A percentile compares a stretch with the other conserved stretches of the same genome.
These are phyloP conservation scores for Punctoribates punctum DNA, from an alignment of 2,888 invertebrate species.

Conservation along the genomic window DNA sequence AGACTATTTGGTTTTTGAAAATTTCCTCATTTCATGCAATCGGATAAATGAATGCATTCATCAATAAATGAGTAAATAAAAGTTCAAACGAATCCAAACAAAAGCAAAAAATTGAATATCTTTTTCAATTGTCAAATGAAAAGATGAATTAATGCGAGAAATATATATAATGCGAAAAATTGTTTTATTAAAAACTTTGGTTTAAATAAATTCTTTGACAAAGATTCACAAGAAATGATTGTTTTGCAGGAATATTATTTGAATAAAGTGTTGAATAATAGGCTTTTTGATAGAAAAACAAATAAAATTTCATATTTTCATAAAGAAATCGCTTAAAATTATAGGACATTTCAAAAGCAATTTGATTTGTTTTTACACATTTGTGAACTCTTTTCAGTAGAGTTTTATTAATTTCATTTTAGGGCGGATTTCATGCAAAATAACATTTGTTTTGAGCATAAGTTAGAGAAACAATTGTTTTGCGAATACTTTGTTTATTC, in stretches of 20 bases:
- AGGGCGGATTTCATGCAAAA: constrained; percentile 5
- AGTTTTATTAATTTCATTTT: background rate
- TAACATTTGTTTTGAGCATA: background rate
- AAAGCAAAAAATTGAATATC: background rate
- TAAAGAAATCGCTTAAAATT: background rate
- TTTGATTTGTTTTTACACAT: constrained; percentile 7
- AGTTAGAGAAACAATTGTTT: background rate
- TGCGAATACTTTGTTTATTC: background rate
- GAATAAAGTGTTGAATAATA: background rate
- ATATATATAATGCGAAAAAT: background rate
- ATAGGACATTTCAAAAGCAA: background rate
- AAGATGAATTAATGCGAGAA: background rate
- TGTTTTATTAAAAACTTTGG: background rate
- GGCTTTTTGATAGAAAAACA: background rate
- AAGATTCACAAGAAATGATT: background rate
- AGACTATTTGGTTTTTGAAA: no score
- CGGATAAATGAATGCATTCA: no score
- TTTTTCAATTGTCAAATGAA: background rate
- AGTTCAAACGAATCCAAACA: background rate
- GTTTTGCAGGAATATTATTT: background rate
- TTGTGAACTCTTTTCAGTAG: background rate
- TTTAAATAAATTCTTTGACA: background rate
- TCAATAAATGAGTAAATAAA: background rate
- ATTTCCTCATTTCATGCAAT: no score
- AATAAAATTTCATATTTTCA: background rate